These are phyloP conservation scores for Cladopsammia gracilis DNA, from an alignment of 64 coral and sea anemone species.

Conservation along the genomic window DNA sequence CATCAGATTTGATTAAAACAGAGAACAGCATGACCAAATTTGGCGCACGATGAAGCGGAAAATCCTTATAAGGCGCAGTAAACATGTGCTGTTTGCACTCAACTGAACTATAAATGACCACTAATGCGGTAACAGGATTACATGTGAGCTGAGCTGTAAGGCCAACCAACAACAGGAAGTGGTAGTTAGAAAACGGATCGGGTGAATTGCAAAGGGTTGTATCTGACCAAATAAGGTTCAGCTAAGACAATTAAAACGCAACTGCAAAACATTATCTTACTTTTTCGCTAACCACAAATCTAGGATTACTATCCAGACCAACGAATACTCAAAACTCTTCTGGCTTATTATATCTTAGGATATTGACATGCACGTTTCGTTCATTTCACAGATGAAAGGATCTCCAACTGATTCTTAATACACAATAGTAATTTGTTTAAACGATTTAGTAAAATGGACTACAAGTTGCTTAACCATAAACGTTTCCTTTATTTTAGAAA, in stretches of 20 bases:
- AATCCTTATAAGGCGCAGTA: constrained; percentile 32
- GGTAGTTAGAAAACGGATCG: constrained; percentile 2
- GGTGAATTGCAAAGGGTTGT: neutral
- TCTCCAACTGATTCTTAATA: neutral
- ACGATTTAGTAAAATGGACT: neutral
- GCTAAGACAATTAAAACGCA: neutral
- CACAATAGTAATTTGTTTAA: neutral
- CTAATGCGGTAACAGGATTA: neutral
- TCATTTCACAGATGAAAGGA: neutral
- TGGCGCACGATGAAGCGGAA: constrained; percentile 16
- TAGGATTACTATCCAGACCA: neutral
- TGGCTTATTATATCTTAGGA: neutral
- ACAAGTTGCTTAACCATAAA: neutral
- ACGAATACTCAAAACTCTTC: neutral
- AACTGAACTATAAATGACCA: too few species aligned
- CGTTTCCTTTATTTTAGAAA: neutral
- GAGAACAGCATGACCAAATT: neutral
- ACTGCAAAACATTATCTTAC: neutral
- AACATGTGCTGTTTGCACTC: neutral
- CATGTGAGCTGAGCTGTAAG: neutral
- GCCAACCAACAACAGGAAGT: constrained; percentile 11
- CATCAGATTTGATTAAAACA: neutral
- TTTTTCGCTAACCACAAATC: constrained; percentile 2
- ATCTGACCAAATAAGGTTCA: constrained; percentile 54
- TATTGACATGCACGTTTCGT: neutral